These are phyloP conservation scores for Exocentrus adspersus DNA, from an alignment of 2,888 invertebrate genomes.

Conservation along the genomic window DNA sequence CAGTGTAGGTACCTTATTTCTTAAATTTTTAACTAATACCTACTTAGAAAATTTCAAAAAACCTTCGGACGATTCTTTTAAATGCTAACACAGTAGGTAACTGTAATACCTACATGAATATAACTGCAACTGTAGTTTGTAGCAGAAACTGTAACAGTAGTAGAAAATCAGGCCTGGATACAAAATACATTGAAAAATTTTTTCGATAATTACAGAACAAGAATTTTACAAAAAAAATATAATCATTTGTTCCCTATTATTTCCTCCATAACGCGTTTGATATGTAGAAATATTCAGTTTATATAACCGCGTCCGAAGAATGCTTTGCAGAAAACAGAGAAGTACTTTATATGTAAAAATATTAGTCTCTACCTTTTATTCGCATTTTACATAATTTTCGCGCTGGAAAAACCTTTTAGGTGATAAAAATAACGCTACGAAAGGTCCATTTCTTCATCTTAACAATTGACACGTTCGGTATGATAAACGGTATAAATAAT, in stretches of 20 bases:
- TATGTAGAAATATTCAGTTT: constrained; percentile 7
- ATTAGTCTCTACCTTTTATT: constrained; percentile 2
- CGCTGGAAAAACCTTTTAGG: constrained; percentile 6
- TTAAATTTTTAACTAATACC: too few species aligned
- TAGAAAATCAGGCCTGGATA: too few species aligned
- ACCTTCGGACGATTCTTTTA: too few species aligned
- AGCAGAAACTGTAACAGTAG: too few species aligned
- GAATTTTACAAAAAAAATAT: neutral
- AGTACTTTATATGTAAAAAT: neutral
- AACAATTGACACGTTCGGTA: constrained; percentile 6
- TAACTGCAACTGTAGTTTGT: too few species aligned
- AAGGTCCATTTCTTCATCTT: neutral
- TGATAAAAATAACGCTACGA: constrained; percentile 7
- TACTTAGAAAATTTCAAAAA: too few species aligned
- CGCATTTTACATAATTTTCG: constrained; percentile 8
- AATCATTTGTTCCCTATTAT: neutral
- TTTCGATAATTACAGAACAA: neutral
- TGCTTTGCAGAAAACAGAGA: neutral
- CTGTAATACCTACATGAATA: too few species aligned
- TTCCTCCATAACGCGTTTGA: neutral
- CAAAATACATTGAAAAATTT: too few species aligned
- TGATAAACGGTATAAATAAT: constrained; percentile 1
- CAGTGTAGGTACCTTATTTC: too few species aligned
- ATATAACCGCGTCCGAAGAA: constrained; percentile 4
- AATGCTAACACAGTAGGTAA: too few species aligned